phyloP scores from a whole-genome alignment of 2,797 vertebrate genomes.

The Myoxocephalus aenaeus region DNA sequence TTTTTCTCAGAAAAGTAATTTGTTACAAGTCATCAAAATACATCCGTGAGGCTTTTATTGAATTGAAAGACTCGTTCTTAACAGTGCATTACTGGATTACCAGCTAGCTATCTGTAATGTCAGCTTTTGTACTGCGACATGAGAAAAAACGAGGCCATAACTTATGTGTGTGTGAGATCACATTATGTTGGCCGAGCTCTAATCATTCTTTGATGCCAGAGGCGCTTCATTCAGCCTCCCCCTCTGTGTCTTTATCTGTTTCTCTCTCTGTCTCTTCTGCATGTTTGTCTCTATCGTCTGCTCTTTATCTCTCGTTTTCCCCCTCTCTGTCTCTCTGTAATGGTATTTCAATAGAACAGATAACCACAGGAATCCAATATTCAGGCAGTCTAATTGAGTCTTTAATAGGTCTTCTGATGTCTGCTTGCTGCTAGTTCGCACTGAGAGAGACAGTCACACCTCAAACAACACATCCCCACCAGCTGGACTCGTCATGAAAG shows the following conservation, averaged over 20 bases:
- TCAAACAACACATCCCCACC: slow-evolving; percentile 49
- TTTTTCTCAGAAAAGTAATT: slow-evolving; percentile 17
- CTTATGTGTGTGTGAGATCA: slow-evolving; percentile 65
- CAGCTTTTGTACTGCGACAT: slow-evolving; percentile 57
- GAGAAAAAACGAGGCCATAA: slow-evolving; percentile 55
- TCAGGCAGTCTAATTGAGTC: slow-evolving; percentile 76
- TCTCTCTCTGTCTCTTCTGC: slow-evolving; percentile 25
- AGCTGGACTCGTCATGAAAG: slow-evolving; percentile 62
- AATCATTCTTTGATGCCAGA: slow-evolving; percentile 70
- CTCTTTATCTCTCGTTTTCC: slow-evolving; percentile 67
- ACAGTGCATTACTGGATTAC: slow-evolving; percentile 62
- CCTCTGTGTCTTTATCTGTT: slow-evolving; percentile 56
- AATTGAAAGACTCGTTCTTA: slow-evolving; percentile 44
- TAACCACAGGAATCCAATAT: slow-evolving; percentile 78
- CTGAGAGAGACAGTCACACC: slow-evolving; percentile 61
- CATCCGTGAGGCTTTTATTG: slow-evolving; percentile 50
- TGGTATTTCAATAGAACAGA: slow-evolving; percentile 77
- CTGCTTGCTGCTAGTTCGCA: slow-evolving; percentile 67
- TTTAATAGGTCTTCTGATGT: slow-evolving; percentile 77
- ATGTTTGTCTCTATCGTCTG: slow-evolving; percentile 61
- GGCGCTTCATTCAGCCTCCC: slow-evolving; percentile 58
- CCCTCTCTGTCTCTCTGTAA: slow-evolving; percentile 61
- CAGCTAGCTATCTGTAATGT: slow-evolving; percentile 61
- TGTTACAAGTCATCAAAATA: slow-evolving; percentile 39
- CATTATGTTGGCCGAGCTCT: slow-evolving; percentile 66